Evolutionary conservation across 2,113 vertebrate genomes (phyloP), one percentile per base, ranked within the genome.

Genomic region (Entelurus aequoreus): DNA sequence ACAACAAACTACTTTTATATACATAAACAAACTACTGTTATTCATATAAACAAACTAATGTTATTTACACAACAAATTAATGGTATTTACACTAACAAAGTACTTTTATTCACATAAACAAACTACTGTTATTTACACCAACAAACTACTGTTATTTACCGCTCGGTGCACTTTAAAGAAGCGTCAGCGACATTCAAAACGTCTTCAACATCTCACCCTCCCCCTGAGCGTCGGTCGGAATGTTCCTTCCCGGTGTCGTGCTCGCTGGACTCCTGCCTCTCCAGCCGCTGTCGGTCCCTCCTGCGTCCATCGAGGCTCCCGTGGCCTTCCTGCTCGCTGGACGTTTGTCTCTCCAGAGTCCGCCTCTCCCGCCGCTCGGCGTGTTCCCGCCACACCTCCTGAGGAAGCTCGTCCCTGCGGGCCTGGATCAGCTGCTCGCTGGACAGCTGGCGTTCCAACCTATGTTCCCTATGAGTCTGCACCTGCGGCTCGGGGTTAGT

Each of bases 221-320:
- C 85, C 62, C 10, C 78, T 5, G 90, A 89, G 69, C 90, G 88
- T 58, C 84, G 76, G 71, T 92, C 92, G 1, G 86, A 85, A 5
- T 84, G 86, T 71, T 92, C 92, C 66, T 80, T 89, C 0, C 88
- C 88, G 0, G 81, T 88, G 78, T 97, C 94, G 6, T 91, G 92
- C 28, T 97, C 95, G 6, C 94, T 96, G 76, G 94, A 95, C 48
- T 95, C 94, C 80, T 93, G 94, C 16, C 92, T 85, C 40, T 95
- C 94, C 68, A 88, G 37, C 8, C 93, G 73, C 42, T 93, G 90
- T 7, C 93, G 65, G 53, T 94, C 94, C 8, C 90, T 86, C 8
- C 91, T 82, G 48, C 93, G 76, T 12, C 82, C 75, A 54, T 95
- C 93, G 4, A 87, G 86, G 51, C 80, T 49, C 6, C 84, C 91